These are phyloP conservation scores for Tragelaphus strepsiceros DNA, from an alignment of 2,113 vertebrate genomes.

Conservation along the genomic window DNA sequence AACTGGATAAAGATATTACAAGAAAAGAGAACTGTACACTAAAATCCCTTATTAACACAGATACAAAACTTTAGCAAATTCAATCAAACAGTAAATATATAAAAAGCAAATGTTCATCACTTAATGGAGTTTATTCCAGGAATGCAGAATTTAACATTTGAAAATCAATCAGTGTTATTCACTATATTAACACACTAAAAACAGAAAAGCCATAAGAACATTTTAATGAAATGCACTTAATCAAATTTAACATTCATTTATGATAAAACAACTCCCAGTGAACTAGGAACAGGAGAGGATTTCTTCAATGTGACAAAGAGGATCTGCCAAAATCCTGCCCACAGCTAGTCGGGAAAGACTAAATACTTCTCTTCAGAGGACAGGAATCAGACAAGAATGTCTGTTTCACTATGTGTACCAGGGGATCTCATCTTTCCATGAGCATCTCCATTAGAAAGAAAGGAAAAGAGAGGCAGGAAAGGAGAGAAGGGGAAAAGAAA, in stretches of 20 bases:
- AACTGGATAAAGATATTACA: neutral
- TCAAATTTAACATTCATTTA: neutral
- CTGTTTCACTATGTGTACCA: neutral
- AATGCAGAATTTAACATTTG: neutral
- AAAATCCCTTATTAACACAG: neutral
- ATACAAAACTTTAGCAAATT: neutral
- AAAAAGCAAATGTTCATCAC: neutral
- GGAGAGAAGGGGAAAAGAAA: neutral
- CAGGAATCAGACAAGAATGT: neutral
- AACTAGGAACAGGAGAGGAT: neutral
- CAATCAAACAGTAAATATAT: neutral
- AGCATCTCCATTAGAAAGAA: neutral
- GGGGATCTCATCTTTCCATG: neutral
- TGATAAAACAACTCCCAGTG: neutral
- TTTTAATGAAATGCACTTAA: constrained; percentile 19
- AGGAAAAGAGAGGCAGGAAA: neutral
- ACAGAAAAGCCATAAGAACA: neutral
- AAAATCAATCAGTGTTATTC: neutral
- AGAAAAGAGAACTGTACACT: neutral
- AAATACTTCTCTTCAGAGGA: neutral
- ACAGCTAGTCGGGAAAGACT: neutral
- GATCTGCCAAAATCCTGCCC: neutral
- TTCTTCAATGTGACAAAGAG: neutral
- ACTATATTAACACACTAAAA: neutral
- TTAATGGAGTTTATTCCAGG: neutral